A percentile compares a stretch with the other conserved stretches of the same genome.
These are phyloP conservation scores for Nilaparvata lugens DNA, from an alignment of 1,140 invertebrate species.

Conservation along the genomic window DNA sequence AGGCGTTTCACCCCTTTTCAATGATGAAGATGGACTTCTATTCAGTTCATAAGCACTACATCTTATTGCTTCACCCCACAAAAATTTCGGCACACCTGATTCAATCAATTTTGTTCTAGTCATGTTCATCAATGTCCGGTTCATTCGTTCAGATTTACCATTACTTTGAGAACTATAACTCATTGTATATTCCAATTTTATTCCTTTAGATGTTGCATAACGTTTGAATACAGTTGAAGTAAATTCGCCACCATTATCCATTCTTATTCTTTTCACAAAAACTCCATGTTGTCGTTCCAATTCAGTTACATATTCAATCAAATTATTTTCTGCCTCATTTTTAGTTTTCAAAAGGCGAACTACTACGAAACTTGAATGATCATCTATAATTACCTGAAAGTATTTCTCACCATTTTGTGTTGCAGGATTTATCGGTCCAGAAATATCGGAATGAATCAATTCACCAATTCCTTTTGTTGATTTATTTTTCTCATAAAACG, in stretches of 20 bases:
- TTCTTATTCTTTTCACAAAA: conserved; percentile 2
- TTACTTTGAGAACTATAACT: conserved; percentile 31
- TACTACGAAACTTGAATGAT: conserved; percentile 5
- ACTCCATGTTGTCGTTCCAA: not conserved
- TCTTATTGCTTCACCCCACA: conserved; percentile 33
- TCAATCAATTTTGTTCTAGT: conserved; percentile 29
- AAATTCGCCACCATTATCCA: conserved; percentile 19
- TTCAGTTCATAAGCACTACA: conserved; percentile 12
- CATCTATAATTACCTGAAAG: conserved; percentile 12
- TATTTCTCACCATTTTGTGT: conserved; percentile 6
- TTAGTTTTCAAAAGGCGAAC: conserved; percentile 12
- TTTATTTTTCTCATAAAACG: conserved; percentile 8
- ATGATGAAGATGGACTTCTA: conserved; percentile 7
- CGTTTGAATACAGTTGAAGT: conserved; percentile 18
- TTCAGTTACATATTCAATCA: conserved; percentile 11
- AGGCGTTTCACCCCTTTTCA: conserved; percentile 6
- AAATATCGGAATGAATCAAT: conserved; percentile 9
- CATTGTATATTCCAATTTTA: conserved; percentile 27
- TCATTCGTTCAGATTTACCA: conserved; percentile 32
- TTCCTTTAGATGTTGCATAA: conserved; percentile 27
- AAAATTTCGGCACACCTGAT: conserved; percentile 19
- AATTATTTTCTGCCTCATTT: conserved; percentile 5
- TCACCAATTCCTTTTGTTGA: conserved; percentile 6
- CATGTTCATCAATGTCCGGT: conserved; percentile 29
- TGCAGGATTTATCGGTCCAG: conserved; percentile 1